Percentiles rank a stretch among this genome's conserved stretches.
Conservation (phyloP, 2,888 invertebrate genomes). For the Hydrotaea diabolus region DNA sequence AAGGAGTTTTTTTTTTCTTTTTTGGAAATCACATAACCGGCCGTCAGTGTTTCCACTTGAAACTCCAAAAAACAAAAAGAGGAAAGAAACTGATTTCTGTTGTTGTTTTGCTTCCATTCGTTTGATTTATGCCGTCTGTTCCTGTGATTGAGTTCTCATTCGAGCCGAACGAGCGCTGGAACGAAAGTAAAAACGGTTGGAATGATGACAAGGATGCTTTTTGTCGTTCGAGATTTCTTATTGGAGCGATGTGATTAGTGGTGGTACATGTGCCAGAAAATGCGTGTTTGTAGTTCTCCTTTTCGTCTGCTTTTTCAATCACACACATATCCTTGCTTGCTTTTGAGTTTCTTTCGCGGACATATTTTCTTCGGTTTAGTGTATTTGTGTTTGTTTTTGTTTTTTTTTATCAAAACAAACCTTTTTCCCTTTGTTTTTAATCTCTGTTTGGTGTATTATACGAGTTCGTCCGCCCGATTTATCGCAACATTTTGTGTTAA, state of each 20-base stretch:
- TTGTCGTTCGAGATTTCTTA: conserved; percentile 14
- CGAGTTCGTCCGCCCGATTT: background rate
- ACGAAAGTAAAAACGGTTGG: background rate
- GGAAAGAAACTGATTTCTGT: background rate
- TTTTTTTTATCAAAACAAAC: conserved; percentile 40
- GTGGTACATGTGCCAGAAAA: background rate
- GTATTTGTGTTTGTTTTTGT: background rate
- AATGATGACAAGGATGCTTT: background rate
- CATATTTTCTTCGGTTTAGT: conserved; percentile 4
- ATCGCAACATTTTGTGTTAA: conserved; percentile 28
- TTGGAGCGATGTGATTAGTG: background rate
- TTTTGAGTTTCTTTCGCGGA: background rate
- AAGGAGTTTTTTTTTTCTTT: background rate
- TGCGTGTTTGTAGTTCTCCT: background rate
- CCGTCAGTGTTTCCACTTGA: conserved; percentile 23
- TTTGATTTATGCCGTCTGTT: conserved; percentile 3
- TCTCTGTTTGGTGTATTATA: background rate
- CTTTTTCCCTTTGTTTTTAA: conserved; percentile 2
- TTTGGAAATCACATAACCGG: conserved; percentile 6
- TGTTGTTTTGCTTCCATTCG: background rate
- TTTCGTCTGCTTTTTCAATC: background rate
- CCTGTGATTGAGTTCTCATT: background rate
- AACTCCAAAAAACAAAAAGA: conserved; percentile 22
- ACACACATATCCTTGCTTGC: background rate
- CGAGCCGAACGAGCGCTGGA: background rate